phyloP scores from a whole-genome alignment of 2,888 invertebrate genomes.

The Drosophila eohydei region DNA sequence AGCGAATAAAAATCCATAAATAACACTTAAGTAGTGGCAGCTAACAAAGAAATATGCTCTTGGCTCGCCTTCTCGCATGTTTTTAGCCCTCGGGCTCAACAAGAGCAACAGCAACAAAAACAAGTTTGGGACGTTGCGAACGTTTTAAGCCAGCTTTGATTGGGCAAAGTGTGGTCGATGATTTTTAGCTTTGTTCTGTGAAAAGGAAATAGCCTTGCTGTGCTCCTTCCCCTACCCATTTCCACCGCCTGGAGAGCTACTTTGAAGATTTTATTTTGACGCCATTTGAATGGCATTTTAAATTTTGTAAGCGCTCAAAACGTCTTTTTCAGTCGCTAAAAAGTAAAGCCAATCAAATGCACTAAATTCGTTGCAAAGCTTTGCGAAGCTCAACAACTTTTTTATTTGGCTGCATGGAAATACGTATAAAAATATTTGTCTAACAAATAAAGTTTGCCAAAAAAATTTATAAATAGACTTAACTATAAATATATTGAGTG shows the following conservation, averaged over 20 bases:
- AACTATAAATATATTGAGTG: no score
- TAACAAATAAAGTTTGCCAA: not conserved
- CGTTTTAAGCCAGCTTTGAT: constrained; percentile 45
- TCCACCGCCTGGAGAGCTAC: not conserved
- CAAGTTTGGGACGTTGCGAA: constrained; percentile 3
- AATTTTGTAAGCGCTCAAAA: constrained; percentile 16
- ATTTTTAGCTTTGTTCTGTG: constrained; percentile 39
- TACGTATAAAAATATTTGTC: not conserved
- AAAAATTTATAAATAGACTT: no score
- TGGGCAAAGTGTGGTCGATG: constrained; percentile 42
- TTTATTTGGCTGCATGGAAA: not conserved
- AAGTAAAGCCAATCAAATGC: constrained; percentile 19
- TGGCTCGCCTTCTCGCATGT: constrained; percentile 3
- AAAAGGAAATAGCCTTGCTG: constrained; percentile 26
- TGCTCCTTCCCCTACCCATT: not conserved
- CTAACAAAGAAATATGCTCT: constrained; percentile 60
- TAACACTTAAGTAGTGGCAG: constrained; percentile 56
- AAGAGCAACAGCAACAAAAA: constrained; percentile 2
- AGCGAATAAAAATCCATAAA: constrained; percentile 60
- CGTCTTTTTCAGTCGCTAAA: constrained; percentile 28
- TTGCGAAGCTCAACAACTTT: not conserved
- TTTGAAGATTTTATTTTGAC: constrained; percentile 51
- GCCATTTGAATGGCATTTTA: constrained; percentile 36
- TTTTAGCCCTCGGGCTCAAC: constrained; percentile 5
- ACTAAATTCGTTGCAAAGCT: constrained; percentile 10